A percentile compares a stretch with the other conserved stretches of the same genome.
These are phyloP conservation scores for Acrocephalus scirpaceus DNA, from an alignment of 2,797 vertebrate genomes.

Conservation along the genomic window DNA sequence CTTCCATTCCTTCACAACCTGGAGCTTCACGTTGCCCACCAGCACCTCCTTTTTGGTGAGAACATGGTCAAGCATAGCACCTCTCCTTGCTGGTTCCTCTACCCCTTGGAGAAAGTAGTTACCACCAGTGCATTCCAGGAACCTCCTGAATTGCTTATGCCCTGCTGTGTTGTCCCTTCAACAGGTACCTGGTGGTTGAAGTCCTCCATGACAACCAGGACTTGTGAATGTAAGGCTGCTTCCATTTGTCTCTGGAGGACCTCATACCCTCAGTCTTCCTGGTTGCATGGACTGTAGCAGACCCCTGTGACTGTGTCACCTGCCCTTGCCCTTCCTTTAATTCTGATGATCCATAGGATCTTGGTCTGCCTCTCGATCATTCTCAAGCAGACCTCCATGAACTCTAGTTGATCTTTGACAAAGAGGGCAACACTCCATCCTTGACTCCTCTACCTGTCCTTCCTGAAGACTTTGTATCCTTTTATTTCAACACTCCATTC, in stretches of 20 bases:
- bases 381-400: neutral
- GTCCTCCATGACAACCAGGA: neutral
- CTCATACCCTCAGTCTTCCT: fast-evolving
- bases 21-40: neutral
- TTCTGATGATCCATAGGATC: neutral
- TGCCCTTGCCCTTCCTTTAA: neutral
- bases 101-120: neutral
- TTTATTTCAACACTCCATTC: neutral
- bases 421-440: neutral
- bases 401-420: neutral
- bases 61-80: neutral
- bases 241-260: neutral
- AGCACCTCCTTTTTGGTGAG: neutral
- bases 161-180: neutral
- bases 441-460: neutral
- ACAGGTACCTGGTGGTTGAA: neutral
- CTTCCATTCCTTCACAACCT: neutral
- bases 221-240: neutral
- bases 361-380: neutral
- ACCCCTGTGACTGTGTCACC: fast-evolving
- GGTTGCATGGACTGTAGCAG: fast-evolving
- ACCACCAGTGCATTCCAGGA: neutral
- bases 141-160: neutral
- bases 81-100: neutral
- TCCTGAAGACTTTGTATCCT: neutral